Percentiles rank a stretch among this genome's conserved stretches.
phyloP scores from a whole-genome alignment of 2,113 vertebrate species.

The Hipposideros armiger region DNA sequence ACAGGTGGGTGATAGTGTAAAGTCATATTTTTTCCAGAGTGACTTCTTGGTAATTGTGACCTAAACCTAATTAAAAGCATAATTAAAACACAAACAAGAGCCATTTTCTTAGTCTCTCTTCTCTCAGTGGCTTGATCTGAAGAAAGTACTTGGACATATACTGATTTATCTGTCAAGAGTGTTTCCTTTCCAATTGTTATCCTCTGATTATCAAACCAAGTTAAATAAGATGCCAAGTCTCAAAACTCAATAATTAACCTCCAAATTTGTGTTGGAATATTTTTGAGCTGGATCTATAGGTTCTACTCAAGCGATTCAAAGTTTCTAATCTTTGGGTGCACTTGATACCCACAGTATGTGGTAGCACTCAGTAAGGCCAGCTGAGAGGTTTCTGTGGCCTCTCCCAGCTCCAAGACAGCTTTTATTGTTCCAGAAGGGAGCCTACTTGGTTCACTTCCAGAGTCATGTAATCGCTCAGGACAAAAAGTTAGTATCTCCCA shows the following conservation, averaged over 20 bases:
- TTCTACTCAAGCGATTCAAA: neutral
- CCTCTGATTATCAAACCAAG: neutral
- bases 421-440: slow-evolving; percentile 43
- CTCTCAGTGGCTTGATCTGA: slow-evolving; percentile 25
- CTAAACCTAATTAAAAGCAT: slow-evolving; percentile 85
- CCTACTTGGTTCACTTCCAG: neutral
- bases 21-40: slow-evolving; percentile 67
- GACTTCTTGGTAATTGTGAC: slow-evolving; percentile 71
- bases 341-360: neutral
- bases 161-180: slow-evolving; percentile 26
- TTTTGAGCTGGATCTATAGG: neutral
- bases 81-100: slow-evolving; percentile 56
- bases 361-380: neutral
- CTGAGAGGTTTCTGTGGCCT: neutral
- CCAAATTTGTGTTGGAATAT: neutral
- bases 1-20: slow-evolving; percentile 88
- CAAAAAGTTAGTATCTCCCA: neutral
- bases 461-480: neutral
- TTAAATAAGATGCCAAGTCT: neutral
- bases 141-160: neutral
- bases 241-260: slow-evolving; percentile 8
- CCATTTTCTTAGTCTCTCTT: slow-evolving; percentile 45
- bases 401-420: neutral
- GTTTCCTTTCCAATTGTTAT: slow-evolving; percentile 21
- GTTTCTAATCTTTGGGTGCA: neutral